phyloP scores from a whole-genome alignment of 2,113 vertebrate genomes.

The Nothobranchius kuhntae region DNA sequence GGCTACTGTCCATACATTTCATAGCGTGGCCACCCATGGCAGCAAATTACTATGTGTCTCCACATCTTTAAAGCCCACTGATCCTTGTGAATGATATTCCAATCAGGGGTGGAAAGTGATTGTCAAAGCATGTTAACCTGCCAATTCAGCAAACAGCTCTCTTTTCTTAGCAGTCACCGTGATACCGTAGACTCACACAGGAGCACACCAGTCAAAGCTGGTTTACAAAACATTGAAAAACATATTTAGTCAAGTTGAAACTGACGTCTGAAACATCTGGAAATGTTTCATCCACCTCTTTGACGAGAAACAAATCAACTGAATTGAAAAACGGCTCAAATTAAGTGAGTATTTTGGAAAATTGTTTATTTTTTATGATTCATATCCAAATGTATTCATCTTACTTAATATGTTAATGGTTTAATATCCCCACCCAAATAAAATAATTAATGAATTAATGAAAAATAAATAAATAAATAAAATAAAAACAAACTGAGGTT shows the following conservation, averaged over 20 bases:
- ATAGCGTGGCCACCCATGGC: slow-evolving; percentile 44
- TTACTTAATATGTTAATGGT: no score
- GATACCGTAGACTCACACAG: slow-evolving; percentile 67
- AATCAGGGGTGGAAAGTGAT: slow-evolving; percentile 38
- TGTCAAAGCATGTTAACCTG: slow-evolving; percentile 61
- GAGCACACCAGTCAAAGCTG: not conserved
- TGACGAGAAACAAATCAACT: no score
- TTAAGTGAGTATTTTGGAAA: no score
- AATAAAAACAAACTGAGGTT: no score
- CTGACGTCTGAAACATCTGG: not conserved
- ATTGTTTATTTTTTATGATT: no score
- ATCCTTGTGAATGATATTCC: slow-evolving; percentile 24
- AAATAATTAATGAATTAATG: no score
- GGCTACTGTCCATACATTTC: slow-evolving; percentile 55
- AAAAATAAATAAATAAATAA: no score
- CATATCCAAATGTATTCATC: no score
- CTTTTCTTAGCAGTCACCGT: slow-evolving; percentile 77
- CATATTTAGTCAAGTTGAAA: not conserved
- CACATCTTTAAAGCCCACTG: slow-evolving; percentile 30
- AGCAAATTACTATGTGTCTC: slow-evolving; percentile 50
- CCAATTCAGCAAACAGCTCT: slow-evolving; percentile 68
- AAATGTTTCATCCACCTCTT: no score
- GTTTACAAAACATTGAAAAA: not conserved
- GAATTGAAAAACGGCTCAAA: no score
- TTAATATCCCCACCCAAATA: no score